Conservation (phyloP, 35 echinoderm and acorn worm species). For the Apostichopus japonicus region DNA sequence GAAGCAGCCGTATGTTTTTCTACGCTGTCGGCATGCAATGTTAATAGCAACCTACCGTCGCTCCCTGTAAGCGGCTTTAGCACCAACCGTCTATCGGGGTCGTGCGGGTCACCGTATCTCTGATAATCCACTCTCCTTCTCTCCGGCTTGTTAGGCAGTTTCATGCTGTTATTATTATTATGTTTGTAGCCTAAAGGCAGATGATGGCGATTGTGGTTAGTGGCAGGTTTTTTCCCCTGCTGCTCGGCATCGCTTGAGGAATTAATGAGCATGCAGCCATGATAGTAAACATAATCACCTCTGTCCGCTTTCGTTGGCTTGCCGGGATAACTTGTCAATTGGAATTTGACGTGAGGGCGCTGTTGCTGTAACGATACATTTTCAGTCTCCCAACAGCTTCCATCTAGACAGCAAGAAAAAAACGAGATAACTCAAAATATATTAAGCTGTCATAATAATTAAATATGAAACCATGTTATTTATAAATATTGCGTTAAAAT, state of each 20-base stretch:
- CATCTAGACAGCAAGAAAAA: not conserved
- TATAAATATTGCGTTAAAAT: too few relatives aligned
- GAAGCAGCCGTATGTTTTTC: not conserved
- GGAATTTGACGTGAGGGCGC: constrained; percentile 28
- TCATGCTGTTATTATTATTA: not conserved
- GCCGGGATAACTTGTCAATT: not conserved
- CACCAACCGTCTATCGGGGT: not conserved
- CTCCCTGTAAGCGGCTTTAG: not conserved
- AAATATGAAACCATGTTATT: too few relatives aligned
- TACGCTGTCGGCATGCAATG: not conserved
- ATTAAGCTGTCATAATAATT: too few relatives aligned
- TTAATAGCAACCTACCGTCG: not conserved
- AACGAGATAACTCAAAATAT: too few relatives aligned
- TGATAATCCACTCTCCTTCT: not conserved
- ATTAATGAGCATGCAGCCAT: constrained; percentile 78
- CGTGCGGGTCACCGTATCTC: not conserved
- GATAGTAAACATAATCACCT: constrained; percentile 93
- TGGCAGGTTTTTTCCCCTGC: not conserved
- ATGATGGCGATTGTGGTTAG: not conserved
- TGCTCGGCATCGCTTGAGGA: constrained; percentile 41
- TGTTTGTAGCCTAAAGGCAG: not conserved
- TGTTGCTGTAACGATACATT: constrained; percentile 19
- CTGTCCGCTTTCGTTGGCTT: constrained; percentile 29
- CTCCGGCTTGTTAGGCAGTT: not conserved
- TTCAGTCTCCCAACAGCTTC: not conserved